phyloP scores from a whole-genome alignment of 2,113 vertebrate species.

The Hyaena hyaena region DNA sequence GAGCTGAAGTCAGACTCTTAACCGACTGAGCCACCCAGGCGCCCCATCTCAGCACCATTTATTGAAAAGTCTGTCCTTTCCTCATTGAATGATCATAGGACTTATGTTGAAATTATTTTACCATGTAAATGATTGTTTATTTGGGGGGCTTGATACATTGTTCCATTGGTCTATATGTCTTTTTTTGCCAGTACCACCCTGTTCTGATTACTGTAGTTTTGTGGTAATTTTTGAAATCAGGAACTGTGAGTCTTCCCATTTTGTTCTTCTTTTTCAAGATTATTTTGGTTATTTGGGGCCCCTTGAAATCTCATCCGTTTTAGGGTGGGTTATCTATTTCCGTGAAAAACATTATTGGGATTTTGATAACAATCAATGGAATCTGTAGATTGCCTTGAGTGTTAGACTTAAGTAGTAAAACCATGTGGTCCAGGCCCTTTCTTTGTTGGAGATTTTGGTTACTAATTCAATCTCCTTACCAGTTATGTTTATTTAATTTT shows the following conservation, averaged over 20 bases:
- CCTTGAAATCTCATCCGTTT: background rate
- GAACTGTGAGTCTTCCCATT: background rate
- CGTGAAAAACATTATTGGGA: background rate
- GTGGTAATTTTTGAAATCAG: background rate
- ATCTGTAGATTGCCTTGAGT: background rate
- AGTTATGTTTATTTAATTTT: background rate
- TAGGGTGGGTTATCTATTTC: background rate
- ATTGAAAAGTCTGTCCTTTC: background rate
- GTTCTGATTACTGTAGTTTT: background rate
- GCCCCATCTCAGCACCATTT: background rate
- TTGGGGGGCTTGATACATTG: background rate
- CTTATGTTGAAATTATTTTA: background rate
- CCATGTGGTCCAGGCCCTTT: background rate
- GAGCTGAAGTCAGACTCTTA: too few species aligned
- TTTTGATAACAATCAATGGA: background rate
- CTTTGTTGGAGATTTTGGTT: background rate
- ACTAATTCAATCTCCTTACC: background rate
- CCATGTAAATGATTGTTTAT: background rate
- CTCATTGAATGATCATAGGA: background rate
- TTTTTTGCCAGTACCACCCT: background rate
- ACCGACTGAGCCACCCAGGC: too few species aligned
- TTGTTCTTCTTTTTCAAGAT: background rate
- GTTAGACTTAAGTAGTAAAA: background rate
- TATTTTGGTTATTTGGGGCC: background rate
- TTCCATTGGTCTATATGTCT: background rate